A percentile compares a stretch with the other conserved stretches of the same genome.
Evolutionary conservation across 2,113 vertebrate genomes (phyloP).

Genomic region (Sakesphorus luctuosus): DNA sequence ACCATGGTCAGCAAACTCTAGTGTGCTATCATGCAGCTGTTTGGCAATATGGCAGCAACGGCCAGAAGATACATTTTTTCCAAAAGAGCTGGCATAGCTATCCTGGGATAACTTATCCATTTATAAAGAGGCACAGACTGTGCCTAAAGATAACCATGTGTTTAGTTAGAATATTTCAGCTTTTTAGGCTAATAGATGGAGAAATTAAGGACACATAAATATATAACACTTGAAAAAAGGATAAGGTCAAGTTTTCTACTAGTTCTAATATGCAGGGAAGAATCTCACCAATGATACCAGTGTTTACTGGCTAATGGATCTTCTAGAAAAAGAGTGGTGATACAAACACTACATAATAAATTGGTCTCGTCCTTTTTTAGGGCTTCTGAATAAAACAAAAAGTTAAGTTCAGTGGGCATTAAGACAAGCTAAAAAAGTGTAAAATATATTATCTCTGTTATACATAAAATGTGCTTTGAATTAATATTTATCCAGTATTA

Average conservation of each 20-base stretch:
- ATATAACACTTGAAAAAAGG: background rate
- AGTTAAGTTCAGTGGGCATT: background rate
- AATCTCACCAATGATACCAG: background rate
- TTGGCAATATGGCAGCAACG: background rate
- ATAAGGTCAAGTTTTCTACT: background rate
- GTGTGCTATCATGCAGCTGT: background rate
- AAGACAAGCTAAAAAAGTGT: background rate
- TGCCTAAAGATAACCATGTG: background rate
- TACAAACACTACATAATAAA: background rate
- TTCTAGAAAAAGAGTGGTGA: background rate
- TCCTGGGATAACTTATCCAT: background rate
- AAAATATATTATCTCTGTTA: background rate
- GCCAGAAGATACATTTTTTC: background rate
- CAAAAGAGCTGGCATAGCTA: background rate
- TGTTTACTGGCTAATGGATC: background rate
- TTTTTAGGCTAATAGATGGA: background rate
- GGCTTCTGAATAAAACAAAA: background rate
- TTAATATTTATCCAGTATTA: background rate
- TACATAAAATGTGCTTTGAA: background rate
- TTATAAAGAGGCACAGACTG: background rate
- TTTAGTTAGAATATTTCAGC: background rate
- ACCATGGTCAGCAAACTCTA: background rate
- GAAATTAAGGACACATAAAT: background rate
- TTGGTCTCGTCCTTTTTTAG: background rate
- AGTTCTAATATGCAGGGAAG: background rate